Evolutionary conservation across 2,113 vertebrate species (phyloP).

Genomic region (Ailurus styani): DNA sequence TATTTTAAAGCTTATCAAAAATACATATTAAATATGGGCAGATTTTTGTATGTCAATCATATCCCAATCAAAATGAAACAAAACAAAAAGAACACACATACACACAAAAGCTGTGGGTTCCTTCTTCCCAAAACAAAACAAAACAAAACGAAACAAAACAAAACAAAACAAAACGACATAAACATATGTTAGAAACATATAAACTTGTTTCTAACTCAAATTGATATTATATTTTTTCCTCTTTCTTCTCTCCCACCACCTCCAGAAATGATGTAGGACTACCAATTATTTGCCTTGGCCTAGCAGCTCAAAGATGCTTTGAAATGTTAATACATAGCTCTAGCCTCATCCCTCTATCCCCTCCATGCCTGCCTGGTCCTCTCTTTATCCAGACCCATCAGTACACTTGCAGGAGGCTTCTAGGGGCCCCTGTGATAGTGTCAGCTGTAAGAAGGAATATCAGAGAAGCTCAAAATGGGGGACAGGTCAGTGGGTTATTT

Average conservation of each 20-base stretch:
- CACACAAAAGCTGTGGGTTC: background rate
- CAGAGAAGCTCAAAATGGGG: background rate
- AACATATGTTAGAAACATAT: too few relatives aligned
- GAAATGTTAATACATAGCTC: background rate
- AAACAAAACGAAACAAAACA: background rate
- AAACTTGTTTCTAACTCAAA: background rate
- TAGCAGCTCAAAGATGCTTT: background rate
- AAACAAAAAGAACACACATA: background rate
- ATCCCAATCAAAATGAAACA: background rate
- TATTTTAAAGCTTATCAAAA: background rate
- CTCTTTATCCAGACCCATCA: background rate
- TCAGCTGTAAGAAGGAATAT: background rate
- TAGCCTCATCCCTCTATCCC: background rate
- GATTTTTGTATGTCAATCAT: background rate
- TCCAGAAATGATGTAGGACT: background rate
- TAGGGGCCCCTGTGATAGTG: fast-evolving
- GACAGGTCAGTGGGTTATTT: background rate
- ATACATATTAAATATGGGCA: background rate
- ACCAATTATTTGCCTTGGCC: background rate
- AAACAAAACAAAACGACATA: background rate
- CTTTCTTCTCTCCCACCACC: background rate
- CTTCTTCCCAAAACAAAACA: background rate
- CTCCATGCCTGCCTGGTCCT: background rate
- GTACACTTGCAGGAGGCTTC: fast-evolving
- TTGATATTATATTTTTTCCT: background rate